Base-by-base conservation (phyloP, 2,113 vertebrate genomes). In the Oncorhynchus mykiss region DNA sequence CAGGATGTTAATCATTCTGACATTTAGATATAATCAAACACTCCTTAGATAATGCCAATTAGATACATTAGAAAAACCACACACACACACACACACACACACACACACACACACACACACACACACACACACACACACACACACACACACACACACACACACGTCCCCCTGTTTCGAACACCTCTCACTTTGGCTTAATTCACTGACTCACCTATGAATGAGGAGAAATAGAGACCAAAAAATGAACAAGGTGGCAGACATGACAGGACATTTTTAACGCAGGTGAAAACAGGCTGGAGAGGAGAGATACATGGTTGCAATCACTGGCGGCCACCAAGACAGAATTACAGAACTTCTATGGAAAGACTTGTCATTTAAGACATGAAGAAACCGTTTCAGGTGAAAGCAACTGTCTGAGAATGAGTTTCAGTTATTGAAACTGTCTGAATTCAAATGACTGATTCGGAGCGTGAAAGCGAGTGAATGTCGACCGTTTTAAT, bases 1-100 rank as follows among this genome's bases (percentile, higher is more conserved):
- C 60, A 73, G 70, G 24, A 82, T 88, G 81, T 84, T 91, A 93
- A 92, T 93, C 79, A 70, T 80, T 89, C 79, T 92, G 92, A 93
- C 93, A 93, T 92, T 92, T 91, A 70, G 78, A 86, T 88, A 84
- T 83, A 88, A 92, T 87, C 84, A 91, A 88, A 84, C 59, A 86
- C 71, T 57, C 64, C 69, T 86, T 81, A 82, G 87, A 83, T 86
- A 91, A 90, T 85, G 80, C 84, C 73, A 83, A 79, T 82, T 70
- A 72, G 76, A 81, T 75, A 76, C 69, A 82, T 86, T 81, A 79
- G 88, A 81, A 82, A 82, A 80, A 84, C 66, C 31, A 29, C 29
- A 29, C 71, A 64, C 54, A 45, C 77, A 86, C 75, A 12, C 81
- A 80, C 78, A 86, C 79, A 7, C 34, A 49, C 39, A 24, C 8